Base-by-base conservation (phyloP, 2,888 invertebrate species). In the Drosophila acutilabella region DNA sequence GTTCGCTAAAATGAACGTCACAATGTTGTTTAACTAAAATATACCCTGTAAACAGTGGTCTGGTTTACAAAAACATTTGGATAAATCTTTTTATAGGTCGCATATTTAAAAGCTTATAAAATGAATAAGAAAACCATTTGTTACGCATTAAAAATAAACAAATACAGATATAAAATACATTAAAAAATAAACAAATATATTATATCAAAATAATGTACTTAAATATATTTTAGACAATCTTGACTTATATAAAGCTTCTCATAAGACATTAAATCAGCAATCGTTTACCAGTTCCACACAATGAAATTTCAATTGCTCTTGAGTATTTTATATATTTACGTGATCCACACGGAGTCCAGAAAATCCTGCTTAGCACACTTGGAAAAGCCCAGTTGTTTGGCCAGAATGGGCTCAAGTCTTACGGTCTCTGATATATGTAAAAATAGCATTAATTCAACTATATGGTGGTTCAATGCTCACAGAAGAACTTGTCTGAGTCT, bases 381-480 rank as follows among this genome's bases (percentile, higher is more conserved):
- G 3, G 6, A 42, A 6, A 4, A 11, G 1, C n/a, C 30, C 0
- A 42, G 42, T 18, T 62, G 65, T 26, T 4, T 45, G 1, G 42
- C 5, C 1, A 8, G 10, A 1, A 13, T 11, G 1, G 10, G 38
- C 14, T 4, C 11, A 4, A 48, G 65, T 0, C n/a, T 48, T 13
- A 36, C 18, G 2, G 30, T 11, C 20, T 2, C 33, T 5, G 8
- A n/a, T 2, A 10, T 4, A 10, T 68, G 68, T 14, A 36, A 6
- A 1, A 2, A 8, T 1, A 45, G 18, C 5, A 26, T 23, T 13
- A 58, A 48, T 40, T 14, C 18, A 14, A 13, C 8, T 3, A 60
- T 60, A 42, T 69, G 48, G 59, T 60, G 48, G 40, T 69, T 48
- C 5, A 38, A 50, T 3, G 4, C 6, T 2, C 14, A 4, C 1